These are phyloP conservation scores for Pseudomyrmex flavicornis DNA, from an alignment of 1,140 invertebrate genomes.

Conservation along the genomic window DNA sequence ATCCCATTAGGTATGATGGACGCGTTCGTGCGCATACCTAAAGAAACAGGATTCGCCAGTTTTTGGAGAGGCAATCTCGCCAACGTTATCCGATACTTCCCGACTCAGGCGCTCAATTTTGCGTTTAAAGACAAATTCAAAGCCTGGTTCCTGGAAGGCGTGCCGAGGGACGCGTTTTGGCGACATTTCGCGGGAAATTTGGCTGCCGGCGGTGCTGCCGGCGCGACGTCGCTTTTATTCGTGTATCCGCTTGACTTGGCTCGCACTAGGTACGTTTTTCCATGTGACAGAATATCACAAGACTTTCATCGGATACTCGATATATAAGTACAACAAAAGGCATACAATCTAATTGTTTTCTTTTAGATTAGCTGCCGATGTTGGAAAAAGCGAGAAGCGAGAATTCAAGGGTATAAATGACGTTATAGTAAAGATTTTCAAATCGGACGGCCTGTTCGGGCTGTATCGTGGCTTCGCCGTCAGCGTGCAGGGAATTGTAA, in stretches of 20 bases:
- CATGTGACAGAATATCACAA: no score
- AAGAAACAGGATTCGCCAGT: conserved; percentile 93
- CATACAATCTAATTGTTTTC: background rate
- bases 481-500: conserved; percentile 95
- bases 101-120: conserved; percentile 98
- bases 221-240: conserved; percentile 97
- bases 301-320: no score
- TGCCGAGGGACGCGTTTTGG: conserved; percentile 97
- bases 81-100: conserved; percentile 97
- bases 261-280: conserved; percentile 90
- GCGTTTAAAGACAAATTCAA: conserved; percentile 98
- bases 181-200: conserved; percentile 94
- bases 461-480: conserved; percentile 96
- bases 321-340: background rate
- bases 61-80: conserved; percentile 98
- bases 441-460: conserved; percentile 92
- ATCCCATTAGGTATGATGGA: conserved; percentile 92
- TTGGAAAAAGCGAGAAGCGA: conserved; percentile 91
- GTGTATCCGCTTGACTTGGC: conserved; percentile 98
- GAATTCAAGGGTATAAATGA: conserved; percentile 94
- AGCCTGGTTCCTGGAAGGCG: conserved; percentile 92
- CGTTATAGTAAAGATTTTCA: conserved; percentile 93
- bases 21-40: conserved; percentile 94
- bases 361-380: conserved; percentile 91
- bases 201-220: conserved; percentile 96